Conservation (phyloP, 53 echinoderm and acorn worm genomes). For the Holothuria leucospilota region DNA sequence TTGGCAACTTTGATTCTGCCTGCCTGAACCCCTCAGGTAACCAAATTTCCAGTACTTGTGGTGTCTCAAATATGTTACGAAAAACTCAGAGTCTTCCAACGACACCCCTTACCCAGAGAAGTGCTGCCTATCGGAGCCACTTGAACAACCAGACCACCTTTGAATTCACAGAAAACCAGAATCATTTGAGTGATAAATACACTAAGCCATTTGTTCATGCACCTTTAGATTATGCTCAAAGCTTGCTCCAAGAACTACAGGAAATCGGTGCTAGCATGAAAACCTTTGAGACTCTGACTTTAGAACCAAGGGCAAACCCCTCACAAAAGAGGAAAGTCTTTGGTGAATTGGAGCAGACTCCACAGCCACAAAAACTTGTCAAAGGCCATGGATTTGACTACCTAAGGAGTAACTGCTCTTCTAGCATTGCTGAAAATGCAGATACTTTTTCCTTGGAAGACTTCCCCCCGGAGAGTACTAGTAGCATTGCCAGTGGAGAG, state of each 20-base stretch:
- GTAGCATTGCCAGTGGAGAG: constrained; percentile 76
- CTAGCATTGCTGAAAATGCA: constrained; percentile 52
- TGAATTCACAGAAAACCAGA: constrained; percentile 68
- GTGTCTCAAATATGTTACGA: not conserved
- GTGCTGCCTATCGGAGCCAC: constrained; percentile 19
- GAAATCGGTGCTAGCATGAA: constrained; percentile 93
- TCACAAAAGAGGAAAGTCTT: constrained; percentile 85
- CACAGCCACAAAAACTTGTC: constrained; percentile 46
- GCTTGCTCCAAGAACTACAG: constrained; percentile 83
- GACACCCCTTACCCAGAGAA: constrained; percentile 41
- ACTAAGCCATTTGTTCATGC: constrained; percentile 90
- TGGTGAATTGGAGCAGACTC: constrained; percentile 24
- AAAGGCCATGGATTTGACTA: constrained; percentile 39
- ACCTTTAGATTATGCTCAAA: constrained; percentile 94
- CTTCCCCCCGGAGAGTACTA: constrained; percentile 63
- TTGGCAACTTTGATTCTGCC: constrained; percentile 33
- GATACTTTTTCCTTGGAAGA: constrained; percentile 43
- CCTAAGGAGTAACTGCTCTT: constrained; percentile 47
- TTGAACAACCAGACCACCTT: constrained; percentile 42
- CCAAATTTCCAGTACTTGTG: not conserved
- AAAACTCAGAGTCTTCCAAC: constrained; percentile 56
- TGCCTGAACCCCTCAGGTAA: constrained; percentile 9
- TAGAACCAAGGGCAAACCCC: constrained; percentile 75
- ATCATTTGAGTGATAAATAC: constrained; percentile 83
- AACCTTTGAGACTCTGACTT: constrained; percentile 90